These are phyloP conservation scores for Upupa epops DNA, from an alignment of 2,113 vertebrate species.

Conservation along the genomic window DNA sequence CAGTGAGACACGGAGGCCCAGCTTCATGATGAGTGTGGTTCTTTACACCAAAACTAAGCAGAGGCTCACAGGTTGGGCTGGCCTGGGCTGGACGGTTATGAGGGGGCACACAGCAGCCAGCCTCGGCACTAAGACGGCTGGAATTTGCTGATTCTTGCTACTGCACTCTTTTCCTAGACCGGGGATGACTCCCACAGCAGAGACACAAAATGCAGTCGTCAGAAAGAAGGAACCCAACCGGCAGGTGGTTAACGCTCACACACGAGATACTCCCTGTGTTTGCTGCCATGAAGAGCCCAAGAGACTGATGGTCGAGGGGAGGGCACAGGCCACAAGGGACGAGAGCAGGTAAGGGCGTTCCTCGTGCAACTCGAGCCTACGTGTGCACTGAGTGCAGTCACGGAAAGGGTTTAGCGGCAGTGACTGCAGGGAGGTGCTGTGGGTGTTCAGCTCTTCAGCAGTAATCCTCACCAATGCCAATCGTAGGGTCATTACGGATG, in stretches of 20 bases:
- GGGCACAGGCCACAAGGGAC: background rate
- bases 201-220: background rate
- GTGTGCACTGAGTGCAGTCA: background rate
- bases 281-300: background rate
- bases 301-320: background rate
- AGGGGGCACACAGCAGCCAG: background rate
- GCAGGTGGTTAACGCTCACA: background rate
- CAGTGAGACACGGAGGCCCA: background rate
- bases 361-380: background rate
- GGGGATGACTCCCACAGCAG: background rate
- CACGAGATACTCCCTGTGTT: background rate
- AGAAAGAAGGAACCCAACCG: background rate
- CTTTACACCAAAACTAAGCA: background rate
- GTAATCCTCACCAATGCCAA: background rate
- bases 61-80: background rate
- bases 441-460: background rate
- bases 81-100: background rate
- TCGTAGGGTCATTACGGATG: background rate
- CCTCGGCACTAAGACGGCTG: background rate
- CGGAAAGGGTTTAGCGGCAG: background rate
- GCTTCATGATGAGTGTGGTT: background rate
- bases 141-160: background rate
- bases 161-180: background rate
- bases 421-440: background rate
- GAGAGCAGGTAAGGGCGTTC: background rate